Evolutionary conservation across 2,797 vertebrate genomes (phyloP).

Genomic region (Odontamblyopus rebecca): DNA sequence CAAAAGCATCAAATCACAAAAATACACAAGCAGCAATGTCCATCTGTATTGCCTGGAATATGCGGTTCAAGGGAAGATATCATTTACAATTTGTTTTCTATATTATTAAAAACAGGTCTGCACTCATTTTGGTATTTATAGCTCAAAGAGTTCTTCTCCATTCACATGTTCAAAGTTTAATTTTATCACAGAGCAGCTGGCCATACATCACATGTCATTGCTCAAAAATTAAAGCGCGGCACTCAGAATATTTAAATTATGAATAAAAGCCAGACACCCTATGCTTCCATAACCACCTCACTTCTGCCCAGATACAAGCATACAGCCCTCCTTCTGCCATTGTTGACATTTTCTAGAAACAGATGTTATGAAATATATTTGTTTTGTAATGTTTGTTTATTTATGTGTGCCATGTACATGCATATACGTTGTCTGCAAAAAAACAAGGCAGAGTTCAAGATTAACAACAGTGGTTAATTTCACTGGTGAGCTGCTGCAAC

Average conservation of each 20-base stretch:
- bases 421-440: slow-evolving; percentile 31
- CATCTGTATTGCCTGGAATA: not conserved
- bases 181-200: slow-evolving; percentile 44
- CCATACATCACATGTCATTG: slow-evolving; percentile 45
- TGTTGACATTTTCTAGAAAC: slow-evolving; percentile 22
- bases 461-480: slow-evolving; percentile 76
- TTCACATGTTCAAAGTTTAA: slow-evolving; percentile 41
- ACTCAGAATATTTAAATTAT: slow-evolving; percentile 54
- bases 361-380: slow-evolving; percentile 30
- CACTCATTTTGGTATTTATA: slow-evolving; percentile 21
- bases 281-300: slow-evolving; percentile 19
- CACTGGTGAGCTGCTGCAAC: slow-evolving; percentile 75
- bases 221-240: slow-evolving; percentile 56
- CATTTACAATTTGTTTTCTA: not conserved
- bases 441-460: slow-evolving; percentile 47
- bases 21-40: not conserved
- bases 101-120: slow-evolving; percentile 3
- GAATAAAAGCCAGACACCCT: slow-evolving; percentile 38
- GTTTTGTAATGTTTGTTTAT: slow-evolving; percentile 34
- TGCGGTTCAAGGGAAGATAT: not conserved
- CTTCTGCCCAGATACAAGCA: slow-evolving; percentile 10
- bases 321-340: slow-evolving; percentile 9
- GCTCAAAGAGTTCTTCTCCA: not conserved
- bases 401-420: slow-evolving; percentile 23
- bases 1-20: not conserved